These are phyloP conservation scores for Emys orbicularis DNA, from an alignment of 2,797 vertebrate genomes.

Conservation along the genomic window DNA sequence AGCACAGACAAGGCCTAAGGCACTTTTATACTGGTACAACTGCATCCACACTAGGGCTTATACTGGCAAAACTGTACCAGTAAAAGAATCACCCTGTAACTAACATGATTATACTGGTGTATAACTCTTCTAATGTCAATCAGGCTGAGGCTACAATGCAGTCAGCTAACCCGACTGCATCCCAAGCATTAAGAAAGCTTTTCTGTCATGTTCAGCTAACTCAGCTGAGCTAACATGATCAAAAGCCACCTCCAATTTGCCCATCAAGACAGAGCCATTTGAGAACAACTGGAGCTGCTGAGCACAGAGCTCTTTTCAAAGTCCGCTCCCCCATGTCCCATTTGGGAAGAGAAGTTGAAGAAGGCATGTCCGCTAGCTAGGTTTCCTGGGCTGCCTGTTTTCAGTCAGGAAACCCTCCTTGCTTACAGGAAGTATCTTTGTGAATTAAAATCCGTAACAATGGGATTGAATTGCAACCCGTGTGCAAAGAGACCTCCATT, in stretches of 20 bases:
- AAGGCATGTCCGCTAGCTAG: neutral
- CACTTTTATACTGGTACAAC: neutral
- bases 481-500: neutral
- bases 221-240: neutral
- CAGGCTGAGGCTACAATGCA: neutral
- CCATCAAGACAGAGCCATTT: neutral
- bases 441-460: rapidly evolving
- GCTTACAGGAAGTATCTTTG: neutral
- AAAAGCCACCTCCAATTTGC: neutral
- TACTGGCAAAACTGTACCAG: neutral
- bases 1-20: neutral
- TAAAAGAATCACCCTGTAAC: neutral
- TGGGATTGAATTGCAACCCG: rapidly evolving
- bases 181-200: neutral
- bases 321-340: neutral
- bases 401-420: neutral
- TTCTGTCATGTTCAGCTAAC: neutral
- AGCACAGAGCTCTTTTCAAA: neutral
- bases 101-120: neutral
- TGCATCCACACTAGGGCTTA: neutral
- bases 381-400: neutral
- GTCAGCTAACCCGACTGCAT: neutral
- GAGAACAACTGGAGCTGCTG: neutral
- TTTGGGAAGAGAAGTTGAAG: neutral
- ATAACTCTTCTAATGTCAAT: neutral